Percentiles rank a stretch among this genome's conserved stretches.
phyloP scores from a whole-genome alignment of 2,888 invertebrate genomes.

The Tipula unca region DNA sequence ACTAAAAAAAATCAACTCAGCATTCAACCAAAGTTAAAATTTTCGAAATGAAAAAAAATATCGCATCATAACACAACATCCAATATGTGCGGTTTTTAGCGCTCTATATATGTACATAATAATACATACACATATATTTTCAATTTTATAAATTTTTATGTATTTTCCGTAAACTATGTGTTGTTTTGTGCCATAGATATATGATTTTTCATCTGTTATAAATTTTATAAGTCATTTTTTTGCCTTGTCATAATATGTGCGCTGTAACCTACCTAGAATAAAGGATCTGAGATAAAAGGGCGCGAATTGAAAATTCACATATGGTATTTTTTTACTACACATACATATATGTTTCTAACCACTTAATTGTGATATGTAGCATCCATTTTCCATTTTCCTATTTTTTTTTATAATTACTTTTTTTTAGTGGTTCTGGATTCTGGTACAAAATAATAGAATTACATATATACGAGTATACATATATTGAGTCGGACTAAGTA shows the following conservation, averaged over 20 bases:
- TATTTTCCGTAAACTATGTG: background rate
- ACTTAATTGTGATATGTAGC: conserved; percentile 19
- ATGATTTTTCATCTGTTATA: background rate
- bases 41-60: background rate
- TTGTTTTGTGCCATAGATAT: background rate
- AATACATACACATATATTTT: background rate
- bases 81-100: background rate
- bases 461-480: background rate
- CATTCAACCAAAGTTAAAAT: background rate
- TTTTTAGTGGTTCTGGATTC: background rate
- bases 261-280: background rate
- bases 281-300: background rate
- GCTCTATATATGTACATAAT: background rate
- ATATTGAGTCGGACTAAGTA: background rate
- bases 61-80: background rate
- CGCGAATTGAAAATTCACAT: conserved; percentile 15
- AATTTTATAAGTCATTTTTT: background rate
- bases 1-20: background rate
- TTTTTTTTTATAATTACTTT: conserved; percentile 9
- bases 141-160: background rate
- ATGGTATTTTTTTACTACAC: conserved; percentile 8
- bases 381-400: conserved; percentile 10
- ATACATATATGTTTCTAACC: background rate
- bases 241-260: background rate
- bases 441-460: background rate